Evolutionary conservation across 2,113 vertebrate genomes (phyloP), one percentile per base, ranked within the genome.

Genomic region (Edolisoma coerulescens): DNA sequence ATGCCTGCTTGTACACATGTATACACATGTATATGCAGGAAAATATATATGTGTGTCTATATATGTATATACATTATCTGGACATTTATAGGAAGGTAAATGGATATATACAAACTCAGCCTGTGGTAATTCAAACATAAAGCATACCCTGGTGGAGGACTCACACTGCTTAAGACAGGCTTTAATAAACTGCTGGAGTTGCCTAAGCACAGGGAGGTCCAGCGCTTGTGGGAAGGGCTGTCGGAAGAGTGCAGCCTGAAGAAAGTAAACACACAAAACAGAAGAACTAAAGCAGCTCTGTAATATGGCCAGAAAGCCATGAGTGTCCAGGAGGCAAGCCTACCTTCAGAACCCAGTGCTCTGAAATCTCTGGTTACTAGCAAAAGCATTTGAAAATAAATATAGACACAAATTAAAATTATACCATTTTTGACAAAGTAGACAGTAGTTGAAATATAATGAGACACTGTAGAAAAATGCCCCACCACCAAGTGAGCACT

Each of bases 371-470:
- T 94, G 60, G 91, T 95, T 93, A 87, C 88, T 50, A 59, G 84
- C 73, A 82, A 96, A 87, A 90, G 64, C 60, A 54, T 92, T 84
- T 92, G 86, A 80, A 92, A 97, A 95, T 95, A 97, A 97, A 97
- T 95, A 95, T 93, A 95, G 94, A 74, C 89, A 84, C 95, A 80
- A 93, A 95, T 94, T 97, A 96, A 97, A 98, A 97, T 69, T 59
- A 93, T 94, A 93, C 96, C 95, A 70, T 97, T 98, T 98, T 96
- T 98, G 96, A 94, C 94, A 93, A 96, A 96, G 96, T 83, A 91
- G 97, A 87, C 92, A 35, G 90, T 97, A 76, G 68, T 39, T 98
- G 98, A 98, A 98, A 98, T 97, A 96, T 96, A 98, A 98, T 98
- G 97, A 97, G 98, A 95, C 97, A 79, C 97, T 97, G 96, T 90